Conservation (phyloP, 2,888 invertebrate genomes). For the Anthrax anthrax region DNA sequence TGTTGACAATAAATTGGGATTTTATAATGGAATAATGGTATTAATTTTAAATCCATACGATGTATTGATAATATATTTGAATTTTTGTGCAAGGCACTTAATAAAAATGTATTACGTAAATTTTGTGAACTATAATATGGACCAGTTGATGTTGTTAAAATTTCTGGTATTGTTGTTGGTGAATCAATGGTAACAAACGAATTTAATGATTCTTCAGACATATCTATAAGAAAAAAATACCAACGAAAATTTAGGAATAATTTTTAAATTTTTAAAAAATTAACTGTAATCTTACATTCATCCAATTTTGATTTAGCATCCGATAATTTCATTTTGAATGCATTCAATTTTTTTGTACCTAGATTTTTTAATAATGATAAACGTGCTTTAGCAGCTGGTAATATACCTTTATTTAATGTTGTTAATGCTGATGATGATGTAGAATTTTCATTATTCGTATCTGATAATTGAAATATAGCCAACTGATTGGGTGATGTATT, state of each 20-base stretch:
- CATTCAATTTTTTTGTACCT: slow-evolving; percentile 52
- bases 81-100: slow-evolving; percentile 31
- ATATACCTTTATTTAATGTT: slow-evolving; percentile 21
- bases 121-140: slow-evolving; percentile 32
- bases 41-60: slow-evolving; percentile 48
- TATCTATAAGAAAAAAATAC: slow-evolving; percentile 19
- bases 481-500: neutral
- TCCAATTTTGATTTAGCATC: slow-evolving; percentile 29
- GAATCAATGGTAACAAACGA: slow-evolving; percentile 32
- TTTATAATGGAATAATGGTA: slow-evolving; percentile 54
- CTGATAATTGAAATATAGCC: neutral
- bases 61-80: slow-evolving; percentile 40
- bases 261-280: neutral
- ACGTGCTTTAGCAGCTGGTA: slow-evolving; percentile 38
- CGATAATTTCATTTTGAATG: slow-evolving; percentile 46
- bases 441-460: slow-evolving; percentile 16
- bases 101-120: slow-evolving; percentile 28
- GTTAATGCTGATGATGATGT: too few relatives aligned
- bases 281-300: slow-evolving; percentile 25
- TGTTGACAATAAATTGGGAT: slow-evolving; percentile 46
- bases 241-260: neutral
- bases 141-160: slow-evolving; percentile 27
- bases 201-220: slow-evolving; percentile 24
- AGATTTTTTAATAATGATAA: slow-evolving; percentile 50
- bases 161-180: slow-evolving; percentile 30